Evolutionary conservation across 2,888 invertebrate genomes (phyloP), one percentile per base, ranked within the genome.

Genomic region (Antheraea assamensis): DNA sequence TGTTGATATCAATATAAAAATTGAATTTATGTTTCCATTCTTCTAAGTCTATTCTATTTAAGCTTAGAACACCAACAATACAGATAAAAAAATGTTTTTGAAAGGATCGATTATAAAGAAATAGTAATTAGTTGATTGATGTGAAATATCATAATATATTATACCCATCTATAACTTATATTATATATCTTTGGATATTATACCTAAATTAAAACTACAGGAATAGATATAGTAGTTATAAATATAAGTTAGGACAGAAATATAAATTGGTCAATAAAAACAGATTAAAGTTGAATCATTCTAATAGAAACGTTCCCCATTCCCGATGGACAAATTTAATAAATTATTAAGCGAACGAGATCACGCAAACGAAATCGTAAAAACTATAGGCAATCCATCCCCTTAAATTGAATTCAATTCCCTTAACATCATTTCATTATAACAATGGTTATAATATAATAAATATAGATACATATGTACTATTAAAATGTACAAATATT

Each of bases 311-410:
- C 76, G 82, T 82, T 82, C 85, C 88, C 92, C 90, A 68, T 85
- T 92, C 92, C 93, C 91, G 86, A 87, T 88, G 92, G 92, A 92
- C 92, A 81, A 89, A 89, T 92, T 89, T 90, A 94, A 92, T 92
- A 89, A 84, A 90, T 93, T 93, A 93, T 92, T 91, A 91, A 42
- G 92, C 88, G 92, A 90, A 88, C 89, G 88, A 90, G 87, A 92
- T 91, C 94, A 94, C 94, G 94, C 94, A 92, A 93, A 93, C 91
- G 90, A 90, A 94, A 93, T 93, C 92, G 91, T 93, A 91, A 93
- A 68, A 93, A 92, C 92, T 91, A 90, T 90, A 90, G 89, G 88
- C 89, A 93, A 90, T 90, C 92, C 92, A 93, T 93, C 87, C 86
- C 81, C 85, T 88, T 83, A 91, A 91, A 92, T 92, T 90, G 90